These are phyloP conservation scores for Drosophila cognata DNA, from an alignment of 2,888 invertebrate species.

Conservation along the genomic window DNA sequence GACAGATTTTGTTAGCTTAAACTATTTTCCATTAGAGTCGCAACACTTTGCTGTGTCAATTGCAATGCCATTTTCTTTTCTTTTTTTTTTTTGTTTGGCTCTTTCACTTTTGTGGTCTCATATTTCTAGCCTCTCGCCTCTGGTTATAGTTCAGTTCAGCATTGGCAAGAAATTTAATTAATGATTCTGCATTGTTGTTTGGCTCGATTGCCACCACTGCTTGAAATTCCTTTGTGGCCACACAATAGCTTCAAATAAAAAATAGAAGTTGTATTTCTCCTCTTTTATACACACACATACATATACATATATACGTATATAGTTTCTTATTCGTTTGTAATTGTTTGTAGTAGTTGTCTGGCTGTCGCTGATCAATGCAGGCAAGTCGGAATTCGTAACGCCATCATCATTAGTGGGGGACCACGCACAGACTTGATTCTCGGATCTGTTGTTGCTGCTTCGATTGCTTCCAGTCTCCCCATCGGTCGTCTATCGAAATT, in stretches of 20 bases:
- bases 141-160: slow-evolving; percentile 44
- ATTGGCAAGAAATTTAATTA: slow-evolving; percentile 76
- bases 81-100: slow-evolving; percentile 4
- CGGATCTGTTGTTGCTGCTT: slow-evolving; percentile 30
- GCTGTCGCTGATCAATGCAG: slow-evolving; percentile 62
- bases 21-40: slow-evolving; percentile 4
- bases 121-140: slow-evolving; percentile 14
- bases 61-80: slow-evolving; percentile 31
- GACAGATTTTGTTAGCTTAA: slow-evolving; percentile 9
- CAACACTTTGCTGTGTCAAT: slow-evolving; percentile 40
- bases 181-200: slow-evolving; percentile 80
- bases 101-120: slow-evolving; percentile 57
- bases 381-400: slow-evolving; percentile 77
- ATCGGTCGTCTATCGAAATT: slow-evolving; percentile 59
- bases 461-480: slow-evolving; percentile 38
- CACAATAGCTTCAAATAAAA: slow-evolving; percentile 51
- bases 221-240: slow-evolving; percentile 67
- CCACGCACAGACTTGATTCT: slow-evolving; percentile 65
- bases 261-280: slow-evolving; percentile 31
- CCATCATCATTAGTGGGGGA: slow-evolving; percentile 78
- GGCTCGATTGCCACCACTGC: slow-evolving; percentile 67
- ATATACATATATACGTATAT: background rate
- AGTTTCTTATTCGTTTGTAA: slow-evolving; percentile 57
- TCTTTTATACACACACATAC: background rate
- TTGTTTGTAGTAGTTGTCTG: slow-evolving; percentile 64